Conservation (phyloP, 2,888 invertebrate species). For the Hypomecis punctinalis region DNA sequence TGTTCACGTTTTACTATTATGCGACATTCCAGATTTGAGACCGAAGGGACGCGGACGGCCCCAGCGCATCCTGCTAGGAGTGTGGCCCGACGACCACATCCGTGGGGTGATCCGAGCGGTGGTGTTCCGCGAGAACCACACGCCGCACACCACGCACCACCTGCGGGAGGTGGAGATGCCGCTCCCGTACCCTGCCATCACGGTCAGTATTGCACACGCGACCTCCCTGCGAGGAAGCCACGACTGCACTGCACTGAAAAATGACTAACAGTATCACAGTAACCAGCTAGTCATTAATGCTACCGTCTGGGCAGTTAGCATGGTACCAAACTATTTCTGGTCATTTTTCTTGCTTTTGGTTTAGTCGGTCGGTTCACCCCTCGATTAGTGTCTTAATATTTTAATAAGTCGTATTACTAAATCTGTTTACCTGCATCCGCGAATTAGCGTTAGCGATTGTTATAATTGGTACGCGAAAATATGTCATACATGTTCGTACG, state of each 20-base stretch:
- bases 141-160: constrained; percentile 89
- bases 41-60: constrained; percentile 96
- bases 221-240: neutral
- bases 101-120: constrained; percentile 96
- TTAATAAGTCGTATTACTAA: neutral
- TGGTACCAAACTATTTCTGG: neutral
- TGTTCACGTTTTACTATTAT: constrained; percentile 82
- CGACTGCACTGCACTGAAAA: constrained; percentile 1
- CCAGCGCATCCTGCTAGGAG: constrained; percentile 94
- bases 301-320: too few species aligned
- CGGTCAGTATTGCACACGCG: constrained; percentile 72
- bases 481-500: neutral
- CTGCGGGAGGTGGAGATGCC: constrained; percentile 89
- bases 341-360: constrained; percentile 1
- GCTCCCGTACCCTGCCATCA: constrained; percentile 72
- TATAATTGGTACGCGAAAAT: constrained; percentile 39
- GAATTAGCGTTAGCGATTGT: constrained; percentile 56
- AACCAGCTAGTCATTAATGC: too few species aligned
- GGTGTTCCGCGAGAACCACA: constrained; percentile 93
- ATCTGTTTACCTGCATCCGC: constrained; percentile 52
- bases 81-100: constrained; percentile 98
- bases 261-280: neutral
- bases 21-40: constrained; percentile 89
- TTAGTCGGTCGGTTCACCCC: neutral
- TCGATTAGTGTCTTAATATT: neutral